Conservation (phyloP, 2,888 invertebrate species). For the Caenorhabditis sp. region DNA sequence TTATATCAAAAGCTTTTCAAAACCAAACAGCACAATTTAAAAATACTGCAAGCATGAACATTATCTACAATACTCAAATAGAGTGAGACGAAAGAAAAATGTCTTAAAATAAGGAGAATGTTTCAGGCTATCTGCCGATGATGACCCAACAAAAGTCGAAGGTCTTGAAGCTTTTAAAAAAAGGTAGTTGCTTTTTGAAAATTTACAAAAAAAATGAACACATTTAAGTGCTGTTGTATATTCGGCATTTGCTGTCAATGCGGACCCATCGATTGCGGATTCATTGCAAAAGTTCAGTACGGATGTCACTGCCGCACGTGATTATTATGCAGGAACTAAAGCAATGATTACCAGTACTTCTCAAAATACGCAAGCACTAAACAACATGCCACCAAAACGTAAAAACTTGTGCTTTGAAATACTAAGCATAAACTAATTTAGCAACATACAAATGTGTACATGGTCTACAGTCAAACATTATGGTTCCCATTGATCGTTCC, state of each 20-base stretch:
- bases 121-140: slow-evolving; percentile 16
- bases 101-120: no score
- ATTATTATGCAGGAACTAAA: slow-evolving; percentile 27
- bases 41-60: slow-evolving; percentile 16
- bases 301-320: background rate
- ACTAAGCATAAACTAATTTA: background rate
- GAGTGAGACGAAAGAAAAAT: slow-evolving; percentile 9
- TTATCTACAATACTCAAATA: slow-evolving; percentile 53
- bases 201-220: no score
- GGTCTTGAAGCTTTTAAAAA: slow-evolving; percentile 23
- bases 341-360: slow-evolving; percentile 14
- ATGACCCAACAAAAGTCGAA: slow-evolving; percentile 1
- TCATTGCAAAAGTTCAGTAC: slow-evolving; percentile 31
- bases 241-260: slow-evolving; percentile 15
- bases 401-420: background rate
- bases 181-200: slow-evolving; percentile 17
- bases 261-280: background rate
- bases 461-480: slow-evolving; percentile 42
- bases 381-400: slow-evolving; percentile 43
- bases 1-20: background rate
- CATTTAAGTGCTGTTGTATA: slow-evolving; percentile 25
- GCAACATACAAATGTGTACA: slow-evolving; percentile 17
- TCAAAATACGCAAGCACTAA: background rate
- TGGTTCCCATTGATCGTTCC: slow-evolving; percentile 36
- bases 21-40: background rate